phyloP scores from a whole-genome alignment of 2,888 invertebrate genomes.

The Timandra comae region DNA sequence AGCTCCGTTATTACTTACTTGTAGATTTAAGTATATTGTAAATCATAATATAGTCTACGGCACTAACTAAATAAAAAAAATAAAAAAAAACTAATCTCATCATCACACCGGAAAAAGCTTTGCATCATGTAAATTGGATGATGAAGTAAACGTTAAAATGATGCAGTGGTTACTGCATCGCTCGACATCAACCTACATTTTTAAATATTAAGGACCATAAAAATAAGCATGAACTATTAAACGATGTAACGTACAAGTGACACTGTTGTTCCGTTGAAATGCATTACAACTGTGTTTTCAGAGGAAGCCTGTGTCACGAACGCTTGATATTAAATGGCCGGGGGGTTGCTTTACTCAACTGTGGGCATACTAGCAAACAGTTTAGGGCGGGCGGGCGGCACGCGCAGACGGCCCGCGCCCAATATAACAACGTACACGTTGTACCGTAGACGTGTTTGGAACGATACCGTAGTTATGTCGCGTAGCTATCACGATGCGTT shows the following conservation, averaged over 20 bases:
- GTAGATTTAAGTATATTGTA: no score
- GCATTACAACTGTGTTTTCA: conserved; percentile 50
- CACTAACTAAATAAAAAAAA: no score
- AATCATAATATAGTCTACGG: no score
- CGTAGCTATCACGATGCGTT: conserved; percentile 27
- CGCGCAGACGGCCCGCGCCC: conserved; percentile 31
- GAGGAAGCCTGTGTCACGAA: conserved; percentile 46
- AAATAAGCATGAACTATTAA: conserved; percentile 1
- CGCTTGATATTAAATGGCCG: conserved; percentile 52
- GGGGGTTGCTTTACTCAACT: conserved; percentile 34
- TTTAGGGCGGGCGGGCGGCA: conserved; percentile 55
- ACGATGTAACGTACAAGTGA: conserved; percentile 17
- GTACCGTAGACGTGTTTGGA: conserved; percentile 3
- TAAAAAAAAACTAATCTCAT: no score
- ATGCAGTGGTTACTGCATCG: no score
- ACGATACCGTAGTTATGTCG: conserved; percentile 26
- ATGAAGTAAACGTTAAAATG: no score
- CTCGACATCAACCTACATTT: no score
- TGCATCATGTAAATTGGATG: no score
- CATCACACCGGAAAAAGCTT: no score
- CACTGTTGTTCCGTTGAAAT: conserved; percentile 40
- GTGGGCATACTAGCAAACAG: conserved; percentile 32
- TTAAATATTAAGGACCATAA: no score
- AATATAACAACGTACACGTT: conserved; percentile 24
- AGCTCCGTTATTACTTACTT: no score